Evolutionary conservation across 2,113 vertebrate genomes (phyloP).

Genomic region (Beaufortia kweichowensis): DNA sequence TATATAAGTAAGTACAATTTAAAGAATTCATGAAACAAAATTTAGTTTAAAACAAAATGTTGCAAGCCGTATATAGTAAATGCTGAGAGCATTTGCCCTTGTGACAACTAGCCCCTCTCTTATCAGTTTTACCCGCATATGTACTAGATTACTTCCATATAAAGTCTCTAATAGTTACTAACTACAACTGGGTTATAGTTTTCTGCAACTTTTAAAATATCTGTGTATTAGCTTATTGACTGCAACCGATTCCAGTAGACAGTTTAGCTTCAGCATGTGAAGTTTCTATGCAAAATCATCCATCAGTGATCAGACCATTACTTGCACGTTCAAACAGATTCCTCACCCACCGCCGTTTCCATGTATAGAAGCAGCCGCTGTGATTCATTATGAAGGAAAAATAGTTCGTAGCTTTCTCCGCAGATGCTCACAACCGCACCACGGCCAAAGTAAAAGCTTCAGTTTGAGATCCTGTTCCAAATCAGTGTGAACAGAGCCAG

Average conservation of each 20-base stretch:
- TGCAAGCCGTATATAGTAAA: no score
- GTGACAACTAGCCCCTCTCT: no score
- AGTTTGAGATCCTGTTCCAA: conserved; percentile 25
- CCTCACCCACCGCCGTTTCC: not conserved
- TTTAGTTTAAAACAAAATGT: no score
- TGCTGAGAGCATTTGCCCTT: not conserved
- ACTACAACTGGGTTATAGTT: no score
- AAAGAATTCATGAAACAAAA: no score
- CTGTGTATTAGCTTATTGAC: not conserved
- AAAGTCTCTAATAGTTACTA: no score
- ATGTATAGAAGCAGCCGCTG: conserved; percentile 1
- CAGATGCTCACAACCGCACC: conserved; percentile 23
- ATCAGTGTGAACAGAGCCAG: conserved; percentile 29
- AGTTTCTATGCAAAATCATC: conserved; percentile 2
- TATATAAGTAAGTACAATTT: no score
- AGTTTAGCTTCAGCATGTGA: conserved; percentile 17
- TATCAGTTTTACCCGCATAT: no score
- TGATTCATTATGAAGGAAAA: conserved; percentile 25
- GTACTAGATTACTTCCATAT: no score
- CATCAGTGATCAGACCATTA: conserved; percentile 19
- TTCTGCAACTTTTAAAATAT: no score
- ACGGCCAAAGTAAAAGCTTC: conserved; percentile 15
- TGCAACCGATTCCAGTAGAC: not conserved
- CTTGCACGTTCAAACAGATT: conserved; percentile 23
- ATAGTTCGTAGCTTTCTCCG: not conserved